Conservation (phyloP, 2,797 vertebrate genomes). For the Liparis tanakae region DNA sequence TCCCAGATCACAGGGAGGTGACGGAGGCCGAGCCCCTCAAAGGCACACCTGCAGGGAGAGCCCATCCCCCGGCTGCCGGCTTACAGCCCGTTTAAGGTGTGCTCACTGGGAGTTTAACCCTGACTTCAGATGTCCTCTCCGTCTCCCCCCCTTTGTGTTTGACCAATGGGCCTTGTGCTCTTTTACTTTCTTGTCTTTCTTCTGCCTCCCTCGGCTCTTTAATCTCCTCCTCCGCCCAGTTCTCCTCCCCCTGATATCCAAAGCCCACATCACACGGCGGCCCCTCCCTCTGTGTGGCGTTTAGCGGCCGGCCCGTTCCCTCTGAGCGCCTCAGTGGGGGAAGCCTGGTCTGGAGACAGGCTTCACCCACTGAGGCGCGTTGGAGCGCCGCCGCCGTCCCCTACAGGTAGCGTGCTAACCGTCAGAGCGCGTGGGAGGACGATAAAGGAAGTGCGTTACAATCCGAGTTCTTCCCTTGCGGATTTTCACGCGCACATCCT, state of each 20-base stretch:
- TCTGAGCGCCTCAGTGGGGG: too few relatives aligned
- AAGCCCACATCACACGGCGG: constrained; percentile 71
- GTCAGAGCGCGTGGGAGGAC: constrained; percentile 83
- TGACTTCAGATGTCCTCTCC: constrained; percentile 80
- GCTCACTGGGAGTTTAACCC: constrained; percentile 84
- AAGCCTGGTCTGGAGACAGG: too few relatives aligned
- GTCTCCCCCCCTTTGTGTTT: constrained; percentile 81
- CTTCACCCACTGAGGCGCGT: constrained; percentile 66
- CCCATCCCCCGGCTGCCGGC: constrained; percentile 71
- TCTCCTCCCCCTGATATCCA: constrained; percentile 75
- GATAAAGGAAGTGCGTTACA: constrained; percentile 78
- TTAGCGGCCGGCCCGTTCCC: too few relatives aligned
- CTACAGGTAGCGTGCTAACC: constrained; percentile 82
- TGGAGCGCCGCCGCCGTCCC: too few relatives aligned
- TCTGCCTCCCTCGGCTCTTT: constrained; percentile 79
- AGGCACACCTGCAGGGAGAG: constrained; percentile 85
- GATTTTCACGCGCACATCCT: constrained; percentile 80
- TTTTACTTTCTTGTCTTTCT: constrained; percentile 80
- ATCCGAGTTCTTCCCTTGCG: constrained; percentile 72
- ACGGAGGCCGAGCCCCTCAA: constrained; percentile 78
- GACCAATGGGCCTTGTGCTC: constrained; percentile 83
- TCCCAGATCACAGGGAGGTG: constrained; percentile 78
- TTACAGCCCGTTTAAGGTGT: constrained; percentile 84
- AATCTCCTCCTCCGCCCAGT: constrained; percentile 74
- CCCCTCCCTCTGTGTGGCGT: too few relatives aligned